A percentile compares a stretch with the other conserved stretches of the same genome.
Conservation (phyloP, 2,113 vertebrate genomes). For the Atherinomorus stipes region DNA sequence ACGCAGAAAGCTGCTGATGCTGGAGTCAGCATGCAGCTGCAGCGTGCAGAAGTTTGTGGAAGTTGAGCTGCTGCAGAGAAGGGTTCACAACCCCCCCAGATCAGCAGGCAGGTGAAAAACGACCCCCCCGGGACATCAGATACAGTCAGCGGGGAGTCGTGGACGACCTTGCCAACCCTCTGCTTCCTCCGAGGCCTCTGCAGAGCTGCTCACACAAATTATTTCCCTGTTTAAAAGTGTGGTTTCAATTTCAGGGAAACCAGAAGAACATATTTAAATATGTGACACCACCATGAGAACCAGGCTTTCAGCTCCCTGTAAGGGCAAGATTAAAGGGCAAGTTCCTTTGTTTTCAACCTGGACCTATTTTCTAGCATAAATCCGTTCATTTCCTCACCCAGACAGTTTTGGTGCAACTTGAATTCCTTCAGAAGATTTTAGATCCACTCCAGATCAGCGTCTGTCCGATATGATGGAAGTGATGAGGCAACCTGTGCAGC, state of each 20-base stretch:
- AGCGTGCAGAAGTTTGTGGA: conserved; percentile 32
- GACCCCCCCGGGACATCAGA: conserved; percentile 29
- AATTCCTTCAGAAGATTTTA: no score
- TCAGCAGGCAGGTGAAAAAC: conserved; percentile 53
- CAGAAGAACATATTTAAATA: conserved; percentile 3
- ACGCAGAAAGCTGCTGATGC: conserved; percentile 38
- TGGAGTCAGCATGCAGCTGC: conserved; percentile 63
- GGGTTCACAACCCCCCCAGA: not conserved
- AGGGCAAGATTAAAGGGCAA: no score
- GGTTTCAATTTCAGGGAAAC: conserved; percentile 46
- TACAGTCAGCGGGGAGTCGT: conserved; percentile 1
- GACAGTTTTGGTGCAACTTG: no score
- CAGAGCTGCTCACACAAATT: conserved; percentile 16
- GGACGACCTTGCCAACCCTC: not conserved
- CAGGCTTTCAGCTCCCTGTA: no score
- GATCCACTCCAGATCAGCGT: no score
- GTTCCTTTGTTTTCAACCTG: no score
- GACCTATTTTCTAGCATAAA: no score
- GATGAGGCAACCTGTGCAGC: no score
- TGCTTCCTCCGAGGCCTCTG: not conserved
- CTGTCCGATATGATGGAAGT: no score
- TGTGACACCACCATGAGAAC: not conserved
- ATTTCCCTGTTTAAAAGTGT: conserved; percentile 55
- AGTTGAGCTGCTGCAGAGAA: conserved; percentile 23
- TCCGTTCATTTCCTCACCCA: no score